Evolutionary conservation across 2,888 invertebrate genomes (phyloP), one percentile per base, ranked within the genome.

Genomic region (Tinea pellionella): DNA sequence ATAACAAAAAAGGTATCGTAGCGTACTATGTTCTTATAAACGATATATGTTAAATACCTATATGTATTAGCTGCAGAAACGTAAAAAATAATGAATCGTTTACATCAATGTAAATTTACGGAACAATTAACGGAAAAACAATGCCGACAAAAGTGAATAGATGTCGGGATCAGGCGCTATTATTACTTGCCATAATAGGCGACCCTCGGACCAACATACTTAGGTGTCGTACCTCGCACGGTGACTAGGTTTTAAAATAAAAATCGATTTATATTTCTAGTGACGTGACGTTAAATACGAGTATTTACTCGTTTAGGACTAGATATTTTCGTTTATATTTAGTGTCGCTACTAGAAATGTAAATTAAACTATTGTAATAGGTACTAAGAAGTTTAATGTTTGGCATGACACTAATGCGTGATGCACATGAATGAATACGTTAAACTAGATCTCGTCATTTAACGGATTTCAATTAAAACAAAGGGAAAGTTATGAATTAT

Each of bases 61-160:
- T 24, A 24, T 24, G 24, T 2, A 24, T 24, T 24, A 24, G 24
- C 6, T 24, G 15, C 13, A 58, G 32, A 32, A 58, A 30, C 29
- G 9, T 37, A 58, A 58, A 13, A n/a, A 58, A 58, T 37, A 58
- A 58, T 24, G 30, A 51, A 51, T 41, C n/a, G 47, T 47, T 15
- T 47, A 15, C 15, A 47, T 47, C 47, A 47, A 47, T 47, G 6
- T 7, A 47, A 47, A 15, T 13, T 16, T 47, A 16, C 2, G 16
- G 47, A 47, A 47, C 47, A 7, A 32, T 57, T 32, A 32, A 57
- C 32, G 4, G 16, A 32, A 32, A 68, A 64, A 61, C 64, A 68
- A 68, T 75, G 72, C 81, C 81, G 82, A 83, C 77, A 63, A 66
- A 71, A 77, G 80, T 84, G 79, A 84, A 85, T 83, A 73, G 83